phyloP scores from a whole-genome alignment of 2,888 invertebrate species.

The Pantelozetes paolii region DNA sequence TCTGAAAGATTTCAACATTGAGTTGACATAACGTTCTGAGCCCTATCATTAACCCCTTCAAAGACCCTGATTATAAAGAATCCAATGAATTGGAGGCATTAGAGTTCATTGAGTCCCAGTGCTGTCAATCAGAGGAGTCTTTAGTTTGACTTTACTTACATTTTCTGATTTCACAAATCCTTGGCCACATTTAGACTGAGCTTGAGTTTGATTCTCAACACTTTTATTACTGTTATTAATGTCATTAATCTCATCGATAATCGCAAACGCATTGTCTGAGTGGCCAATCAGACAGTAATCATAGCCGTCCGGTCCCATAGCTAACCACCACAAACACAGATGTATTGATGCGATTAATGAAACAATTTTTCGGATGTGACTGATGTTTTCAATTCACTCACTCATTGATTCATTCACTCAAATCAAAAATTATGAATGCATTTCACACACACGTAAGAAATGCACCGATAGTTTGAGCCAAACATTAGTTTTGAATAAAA shows the following conservation, averaged over 20 bases:
- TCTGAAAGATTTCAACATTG: no score
- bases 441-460: neutral
- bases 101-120: no score
- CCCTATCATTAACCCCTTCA: no score
- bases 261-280: neutral
- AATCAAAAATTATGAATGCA: no score
- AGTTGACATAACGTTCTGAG: no score
- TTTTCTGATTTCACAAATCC: neutral
- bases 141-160: neutral
- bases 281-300: neutral
- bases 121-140: neutral
- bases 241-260: neutral
- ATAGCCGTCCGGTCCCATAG: slow-evolving; percentile 26
- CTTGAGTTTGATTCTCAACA: neutral
- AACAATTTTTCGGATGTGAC: neutral
- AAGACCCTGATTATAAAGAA: no score
- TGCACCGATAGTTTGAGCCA: neutral
- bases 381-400: neutral
- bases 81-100: no score
- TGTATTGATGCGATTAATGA: neutral
- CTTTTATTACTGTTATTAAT: slow-evolving; percentile 14
- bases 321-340: neutral
- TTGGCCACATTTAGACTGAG: neutral
- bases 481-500: neutral
- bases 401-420: neutral